Conservation (phyloP, 2,888 invertebrate species). For the Tenthredo amoena region DNA sequence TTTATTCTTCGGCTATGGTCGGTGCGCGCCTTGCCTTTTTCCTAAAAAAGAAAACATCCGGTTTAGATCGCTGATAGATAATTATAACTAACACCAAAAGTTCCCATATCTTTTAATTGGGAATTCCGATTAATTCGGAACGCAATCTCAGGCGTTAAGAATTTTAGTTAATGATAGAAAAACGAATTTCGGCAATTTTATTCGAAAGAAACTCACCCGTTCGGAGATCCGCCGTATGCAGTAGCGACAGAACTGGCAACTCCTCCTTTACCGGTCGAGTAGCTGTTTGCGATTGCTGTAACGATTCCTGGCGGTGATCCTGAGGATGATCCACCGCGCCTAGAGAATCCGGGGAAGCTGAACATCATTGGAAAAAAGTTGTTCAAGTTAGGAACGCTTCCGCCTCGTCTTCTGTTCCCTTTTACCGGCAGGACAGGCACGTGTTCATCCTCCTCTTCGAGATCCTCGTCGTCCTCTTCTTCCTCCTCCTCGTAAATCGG, state of each 20-base stretch:
- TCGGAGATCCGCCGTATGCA: conserved; percentile 83
- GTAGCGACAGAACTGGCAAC: conserved; percentile 87
- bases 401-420: conserved; percentile 73
- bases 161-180: not conserved
- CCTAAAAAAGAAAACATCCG: conserved; percentile 56
- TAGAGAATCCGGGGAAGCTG: conserved; percentile 77
- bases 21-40: conserved; percentile 65
- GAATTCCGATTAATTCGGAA: not conserved
- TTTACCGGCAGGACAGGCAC: conserved; percentile 66
- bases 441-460: conserved; percentile 66
- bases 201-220: conserved; percentile 70
- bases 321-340: conserved; percentile 73
- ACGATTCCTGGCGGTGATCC: conserved; percentile 81
- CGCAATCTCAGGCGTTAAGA: no score
- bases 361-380: conserved; percentile 86
- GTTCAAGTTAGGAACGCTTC: conserved; percentile 76
- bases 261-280: conserved; percentile 86
- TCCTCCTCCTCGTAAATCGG: conserved; percentile 74
- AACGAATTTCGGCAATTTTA: conserved; percentile 62
- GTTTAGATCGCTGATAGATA: not conserved
- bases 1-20: conserved; percentile 61
- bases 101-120: not conserved
- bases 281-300: conserved; percentile 87
- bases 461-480: conserved; percentile 80
- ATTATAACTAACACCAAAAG: not conserved